Conservation (phyloP, 2,888 invertebrate species). For the Conchocele bisecta region DNA sequence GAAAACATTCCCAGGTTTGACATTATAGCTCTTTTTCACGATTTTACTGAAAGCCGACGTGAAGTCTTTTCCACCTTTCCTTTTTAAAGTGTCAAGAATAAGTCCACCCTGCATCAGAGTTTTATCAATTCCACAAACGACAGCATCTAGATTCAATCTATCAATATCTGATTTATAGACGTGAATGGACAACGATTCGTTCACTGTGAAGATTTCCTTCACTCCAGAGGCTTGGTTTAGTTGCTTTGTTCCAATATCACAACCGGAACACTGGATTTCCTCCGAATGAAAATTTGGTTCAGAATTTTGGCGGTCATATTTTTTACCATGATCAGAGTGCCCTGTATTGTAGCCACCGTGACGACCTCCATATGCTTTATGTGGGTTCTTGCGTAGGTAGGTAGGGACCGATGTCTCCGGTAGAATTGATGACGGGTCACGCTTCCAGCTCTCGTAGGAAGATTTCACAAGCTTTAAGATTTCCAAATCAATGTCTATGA, state of each 20-base stretch:
- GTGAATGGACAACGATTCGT: constrained; percentile 32
- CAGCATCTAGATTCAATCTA: constrained; percentile 40
- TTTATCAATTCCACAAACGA: constrained; percentile 41
- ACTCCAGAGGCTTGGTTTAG: too few relatives aligned
- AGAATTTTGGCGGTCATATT: not conserved
- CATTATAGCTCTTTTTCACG: not conserved
- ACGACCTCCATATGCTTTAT: constrained; percentile 4
- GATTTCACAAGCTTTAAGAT: constrained; percentile 39
- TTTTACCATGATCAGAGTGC: not conserved
- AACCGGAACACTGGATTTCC: too few relatives aligned
- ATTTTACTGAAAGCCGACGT: not conserved
- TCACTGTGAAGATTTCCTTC: too few relatives aligned
- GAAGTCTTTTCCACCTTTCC: constrained; percentile 27
- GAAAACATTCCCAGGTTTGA: constrained; percentile 8
- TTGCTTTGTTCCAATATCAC: too few relatives aligned
- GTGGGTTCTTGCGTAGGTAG: constrained; percentile 14
- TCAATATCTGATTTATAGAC: constrained; percentile 36
- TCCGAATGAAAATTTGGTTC: too few relatives aligned
- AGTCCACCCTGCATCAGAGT: constrained; percentile 15
- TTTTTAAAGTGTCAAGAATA: constrained; percentile 28
- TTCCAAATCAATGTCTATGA: constrained; percentile 50
- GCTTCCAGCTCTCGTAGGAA: constrained; percentile 35
- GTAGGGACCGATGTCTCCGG: constrained; percentile 10
- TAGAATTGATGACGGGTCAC: constrained; percentile 16
- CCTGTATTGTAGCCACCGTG: constrained; percentile 1